These are phyloP conservation scores for Cephonodes hylas DNA, from an alignment of 2,888 invertebrate genomes.

Conservation along the genomic window DNA sequence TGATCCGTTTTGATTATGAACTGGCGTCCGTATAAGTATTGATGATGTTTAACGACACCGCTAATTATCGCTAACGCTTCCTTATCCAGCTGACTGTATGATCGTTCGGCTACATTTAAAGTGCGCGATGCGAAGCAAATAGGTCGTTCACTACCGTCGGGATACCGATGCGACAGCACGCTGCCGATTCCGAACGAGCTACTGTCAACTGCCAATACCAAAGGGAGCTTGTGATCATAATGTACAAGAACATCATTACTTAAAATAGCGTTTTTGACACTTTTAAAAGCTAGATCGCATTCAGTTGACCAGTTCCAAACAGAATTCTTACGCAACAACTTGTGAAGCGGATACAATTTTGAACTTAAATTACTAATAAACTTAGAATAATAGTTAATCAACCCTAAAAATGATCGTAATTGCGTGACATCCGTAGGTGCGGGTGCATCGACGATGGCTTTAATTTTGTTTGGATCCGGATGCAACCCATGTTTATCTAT, in stretches of 20 bases:
- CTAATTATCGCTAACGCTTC: slow-evolving; percentile 15
- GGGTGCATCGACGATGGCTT: slow-evolving; percentile 17
- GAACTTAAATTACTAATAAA: slow-evolving; percentile 14
- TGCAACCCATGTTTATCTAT: slow-evolving; percentile 18
- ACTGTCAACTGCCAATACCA: slow-evolving; percentile 26
- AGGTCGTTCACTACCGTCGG: slow-evolving; percentile 20
- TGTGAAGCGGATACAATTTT: slow-evolving; percentile 14
- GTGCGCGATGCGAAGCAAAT: slow-evolving; percentile 19
- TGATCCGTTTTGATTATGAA: slow-evolving; percentile 18
- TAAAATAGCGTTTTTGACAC: slow-evolving; percentile 12
- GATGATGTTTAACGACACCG: slow-evolving; percentile 17
- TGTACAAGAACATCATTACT: slow-evolving; percentile 23
- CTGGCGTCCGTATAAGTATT: slow-evolving; percentile 17
- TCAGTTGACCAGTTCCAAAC: not conserved
- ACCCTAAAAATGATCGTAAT: slow-evolving; percentile 13
- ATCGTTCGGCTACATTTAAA: slow-evolving; percentile 15
- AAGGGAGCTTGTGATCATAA: slow-evolving; percentile 21
- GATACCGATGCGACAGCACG: slow-evolving; percentile 24
- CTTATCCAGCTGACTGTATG: slow-evolving; percentile 19
- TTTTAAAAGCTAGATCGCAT: too few species aligned
- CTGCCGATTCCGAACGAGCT: slow-evolving; percentile 25
- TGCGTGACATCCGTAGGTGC: slow-evolving; percentile 15
- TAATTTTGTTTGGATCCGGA: slow-evolving; percentile 15
- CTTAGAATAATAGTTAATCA: slow-evolving; percentile 17
- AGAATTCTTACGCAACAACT: slow-evolving; percentile 12